phyloP scores from a whole-genome alignment of 2,888 invertebrate species.

The Arenicola marina region DNA sequence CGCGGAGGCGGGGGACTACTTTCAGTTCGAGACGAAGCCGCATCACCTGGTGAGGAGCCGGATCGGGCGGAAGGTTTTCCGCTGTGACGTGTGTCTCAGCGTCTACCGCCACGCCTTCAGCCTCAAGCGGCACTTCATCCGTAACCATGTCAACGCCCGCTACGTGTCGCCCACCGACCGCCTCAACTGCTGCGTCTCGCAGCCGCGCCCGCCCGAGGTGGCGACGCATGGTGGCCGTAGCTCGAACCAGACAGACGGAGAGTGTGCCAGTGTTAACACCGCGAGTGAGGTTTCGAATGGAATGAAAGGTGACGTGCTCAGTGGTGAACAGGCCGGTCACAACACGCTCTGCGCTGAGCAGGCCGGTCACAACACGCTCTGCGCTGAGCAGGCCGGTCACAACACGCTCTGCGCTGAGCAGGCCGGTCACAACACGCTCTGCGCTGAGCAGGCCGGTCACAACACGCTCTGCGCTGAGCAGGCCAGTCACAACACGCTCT shows the following conservation, averaged over 20 bases:
- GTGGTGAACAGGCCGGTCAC: too few relatives aligned
- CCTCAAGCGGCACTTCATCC: slow-evolving; percentile 64
- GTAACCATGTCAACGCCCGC: slow-evolving; percentile 63
- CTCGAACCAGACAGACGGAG: background rate
- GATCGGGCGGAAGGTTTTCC: slow-evolving; percentile 61
- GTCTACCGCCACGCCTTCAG: slow-evolving; percentile 64
- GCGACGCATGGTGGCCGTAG: too few relatives aligned
- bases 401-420: too few relatives aligned
- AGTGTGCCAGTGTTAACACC: slow-evolving; percentile 7
- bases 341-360: too few relatives aligned
- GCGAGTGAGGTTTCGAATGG: too few relatives aligned
- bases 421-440: too few relatives aligned
- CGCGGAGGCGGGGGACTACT: slow-evolving; percentile 14
- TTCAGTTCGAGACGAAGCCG: slow-evolving; percentile 29
- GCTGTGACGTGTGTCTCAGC: slow-evolving; percentile 64
- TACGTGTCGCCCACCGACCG: slow-evolving; percentile 61
- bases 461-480: too few relatives aligned
- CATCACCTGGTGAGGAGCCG: slow-evolving; percentile 23
- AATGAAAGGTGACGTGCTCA: too few relatives aligned
- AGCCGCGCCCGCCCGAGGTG: background rate
- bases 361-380: too few relatives aligned
- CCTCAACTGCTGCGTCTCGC: slow-evolving; percentile 56
- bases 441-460: too few relatives aligned
- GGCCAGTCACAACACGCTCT: too few relatives aligned
- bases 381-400: too few relatives aligned